Conservation (phyloP, 35 echinoderm and acorn worm species). For the Anneissia japonica region DNA sequence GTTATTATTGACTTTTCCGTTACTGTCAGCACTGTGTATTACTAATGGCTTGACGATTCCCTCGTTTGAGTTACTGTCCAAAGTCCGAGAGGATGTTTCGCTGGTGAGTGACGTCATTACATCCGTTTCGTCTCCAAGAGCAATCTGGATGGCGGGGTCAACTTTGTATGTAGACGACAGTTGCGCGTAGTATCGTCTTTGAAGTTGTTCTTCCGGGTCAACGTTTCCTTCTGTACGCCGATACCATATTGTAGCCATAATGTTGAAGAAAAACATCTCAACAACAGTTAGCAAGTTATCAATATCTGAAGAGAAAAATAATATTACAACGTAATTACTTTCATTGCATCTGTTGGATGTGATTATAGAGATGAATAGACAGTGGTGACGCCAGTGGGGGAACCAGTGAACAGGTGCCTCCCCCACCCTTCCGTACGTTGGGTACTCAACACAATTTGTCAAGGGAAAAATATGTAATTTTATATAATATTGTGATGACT, state of each 20-base stretch:
- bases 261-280: conserved; percentile 92
- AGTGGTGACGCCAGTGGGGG: too few species aligned
- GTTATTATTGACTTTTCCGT: background rate
- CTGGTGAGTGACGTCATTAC: background rate
- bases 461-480: too few species aligned
- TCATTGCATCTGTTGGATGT: too few species aligned
- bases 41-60: background rate
- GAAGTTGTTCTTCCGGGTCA: conserved; percentile 39
- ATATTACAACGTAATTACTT: too few species aligned
- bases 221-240: conserved; percentile 71
- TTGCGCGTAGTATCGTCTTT: conserved; percentile 21
- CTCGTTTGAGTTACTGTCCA: background rate
- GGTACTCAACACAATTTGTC: too few species aligned
- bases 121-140: conserved; percentile 23
- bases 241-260: conserved; percentile 82
- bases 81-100: background rate
- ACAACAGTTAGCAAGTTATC: conserved; percentile 63
- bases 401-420: too few species aligned
- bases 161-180: conserved; percentile 19
- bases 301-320: conserved; percentile 44
- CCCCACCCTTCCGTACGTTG: too few species aligned
- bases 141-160: conserved; percentile 36
- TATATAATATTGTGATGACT: too few species aligned
- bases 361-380: too few species aligned
- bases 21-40: background rate